Conservation (phyloP, 1,140 invertebrate genomes). For the Panagrolaimus sp. region DNA sequence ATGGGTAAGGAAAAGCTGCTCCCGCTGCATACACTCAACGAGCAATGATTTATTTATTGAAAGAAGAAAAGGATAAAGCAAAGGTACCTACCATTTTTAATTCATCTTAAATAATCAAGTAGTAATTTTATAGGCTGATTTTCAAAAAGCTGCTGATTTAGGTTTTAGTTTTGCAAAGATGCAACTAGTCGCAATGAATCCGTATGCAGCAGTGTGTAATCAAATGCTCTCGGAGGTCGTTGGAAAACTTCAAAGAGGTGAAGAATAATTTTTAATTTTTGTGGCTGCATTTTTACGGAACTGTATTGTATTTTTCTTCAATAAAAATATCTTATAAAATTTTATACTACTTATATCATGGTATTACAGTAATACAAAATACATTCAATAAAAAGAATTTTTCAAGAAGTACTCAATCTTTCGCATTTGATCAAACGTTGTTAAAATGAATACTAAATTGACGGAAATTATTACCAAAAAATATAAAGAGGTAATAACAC, state of each 20-base stretch:
- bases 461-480: no score
- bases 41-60: constrained; percentile 68
- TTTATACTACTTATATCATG: no score
- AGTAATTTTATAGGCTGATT: constrained; percentile 61
- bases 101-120: no score
- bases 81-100: constrained; percentile 45
- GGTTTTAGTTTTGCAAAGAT: constrained; percentile 76
- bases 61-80: constrained; percentile 66
- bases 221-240: constrained; percentile 76
- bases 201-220: constrained; percentile 77
- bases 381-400: no score
- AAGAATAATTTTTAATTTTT: constrained; percentile 30
- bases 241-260: constrained; percentile 60
- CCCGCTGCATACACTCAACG: constrained; percentile 75
- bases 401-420: no score
- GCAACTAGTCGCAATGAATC: constrained; percentile 62
- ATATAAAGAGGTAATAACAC: no score
- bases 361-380: no score
- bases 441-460: no score
- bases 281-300: no score
- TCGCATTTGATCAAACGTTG: no score
- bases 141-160: constrained; percentile 68
- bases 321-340: no score
- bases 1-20: constrained; percentile 66
- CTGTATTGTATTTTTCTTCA: no score